Base-by-base conservation (phyloP, 2,888 invertebrate species). In the Orthosia gracilis region DNA sequence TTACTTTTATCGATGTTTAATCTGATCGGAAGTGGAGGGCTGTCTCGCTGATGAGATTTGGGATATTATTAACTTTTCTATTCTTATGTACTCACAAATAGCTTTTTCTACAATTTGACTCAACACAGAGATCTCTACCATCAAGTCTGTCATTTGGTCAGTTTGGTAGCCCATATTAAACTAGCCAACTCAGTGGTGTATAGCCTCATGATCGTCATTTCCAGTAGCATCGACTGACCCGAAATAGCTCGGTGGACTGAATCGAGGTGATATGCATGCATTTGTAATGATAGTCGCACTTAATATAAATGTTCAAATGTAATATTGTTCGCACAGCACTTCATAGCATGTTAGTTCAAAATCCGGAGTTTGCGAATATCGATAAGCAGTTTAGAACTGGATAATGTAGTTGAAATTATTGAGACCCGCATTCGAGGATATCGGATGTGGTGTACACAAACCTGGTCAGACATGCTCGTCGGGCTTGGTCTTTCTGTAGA, bases 361-460 rank as follows among this genome's bases (percentile, higher is more conserved):
- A 31, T 4, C 31, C 4, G 31, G 69, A 71, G 47, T 74, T 80
- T 40, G 57, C 57, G 65, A 83, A 65, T 68, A 58, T 65, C 68
- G 72, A 82, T 82, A 71, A 78, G 79, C 69, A 59, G 62, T 78
- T 79, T 31, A 18, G 50, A 82, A 82, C 71, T 40, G 76, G n/a
- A 26, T 79, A 81, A 72, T 66, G 66, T 57, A 65, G 76, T 64
- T 57, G 64, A 45, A 76, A 40, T 40, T 40, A 40, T 40, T 40
- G 40, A 9, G 26, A 26, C 26, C 26, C 26, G 40, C 40, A 40
- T 40, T 40, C 40, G 9, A 40, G 40, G 40, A 40, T 40, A 40
- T 40, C n/a, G n/a, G n/a, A n/a, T n/a, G n/a, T n/a, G n/a, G n/a
- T n/a, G n/a, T n/a, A n/a, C n/a, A n/a, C n/a, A n/a, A n/a, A n/a